Percentiles rank a stretch among this genome's conserved stretches.
Conservation (phyloP, 1,140 invertebrate genomes). For the Nymphalis io region DNA sequence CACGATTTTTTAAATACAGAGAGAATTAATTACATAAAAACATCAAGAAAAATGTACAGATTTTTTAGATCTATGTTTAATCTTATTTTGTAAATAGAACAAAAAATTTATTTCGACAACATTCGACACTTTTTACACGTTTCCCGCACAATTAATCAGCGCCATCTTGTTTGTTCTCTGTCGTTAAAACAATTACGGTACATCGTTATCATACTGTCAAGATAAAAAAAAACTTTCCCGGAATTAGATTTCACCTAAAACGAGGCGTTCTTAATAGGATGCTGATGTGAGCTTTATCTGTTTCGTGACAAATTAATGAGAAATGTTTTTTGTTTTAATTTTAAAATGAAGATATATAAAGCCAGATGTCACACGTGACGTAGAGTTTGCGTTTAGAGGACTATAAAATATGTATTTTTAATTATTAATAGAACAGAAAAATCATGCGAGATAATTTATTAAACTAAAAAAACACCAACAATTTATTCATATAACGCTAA, state of each 20-base stretch:
- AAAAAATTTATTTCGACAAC: background rate
- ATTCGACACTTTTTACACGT: constrained; percentile 49
- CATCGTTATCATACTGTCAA: constrained; percentile 60
- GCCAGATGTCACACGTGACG: constrained; percentile 1
- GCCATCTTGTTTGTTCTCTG: constrained; percentile 49
- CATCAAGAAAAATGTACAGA: no score
- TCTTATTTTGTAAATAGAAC: constrained; percentile 2
- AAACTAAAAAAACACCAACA: no score
- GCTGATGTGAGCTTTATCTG: constrained; percentile 24
- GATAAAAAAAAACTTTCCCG: constrained; percentile 41
- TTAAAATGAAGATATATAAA: constrained; percentile 1
- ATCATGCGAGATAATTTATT: no score
- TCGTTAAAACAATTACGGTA: constrained; percentile 64
- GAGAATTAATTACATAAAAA: no score
- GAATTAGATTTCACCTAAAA: constrained; percentile 37
- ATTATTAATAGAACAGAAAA: background rate
- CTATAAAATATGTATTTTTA: background rate
- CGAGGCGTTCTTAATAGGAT: constrained; percentile 28
- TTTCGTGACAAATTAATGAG: constrained; percentile 27
- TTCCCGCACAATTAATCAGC: constrained; percentile 56
- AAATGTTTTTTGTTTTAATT: constrained; percentile 18
- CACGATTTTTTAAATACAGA: background rate
- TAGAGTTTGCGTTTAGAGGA: background rate
- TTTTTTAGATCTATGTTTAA: background rate
- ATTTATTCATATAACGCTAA: no score